These are phyloP conservation scores for Nannoperca australis DNA, from an alignment of 2,797 vertebrate species.

Conservation along the genomic window DNA sequence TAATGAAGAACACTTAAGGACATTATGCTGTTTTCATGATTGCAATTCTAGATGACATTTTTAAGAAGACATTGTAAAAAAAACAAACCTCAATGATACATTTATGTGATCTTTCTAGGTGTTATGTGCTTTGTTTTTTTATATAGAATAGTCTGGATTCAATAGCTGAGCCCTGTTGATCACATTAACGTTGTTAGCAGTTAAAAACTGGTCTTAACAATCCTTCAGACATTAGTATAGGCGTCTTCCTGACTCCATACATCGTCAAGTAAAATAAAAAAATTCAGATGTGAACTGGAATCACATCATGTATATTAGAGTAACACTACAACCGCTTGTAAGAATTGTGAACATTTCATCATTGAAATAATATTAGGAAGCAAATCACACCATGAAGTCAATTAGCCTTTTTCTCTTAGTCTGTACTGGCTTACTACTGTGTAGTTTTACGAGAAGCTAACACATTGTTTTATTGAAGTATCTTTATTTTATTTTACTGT, in stretches of 20 bases:
- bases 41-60: conserved; percentile 68
- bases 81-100: conserved; percentile 61
- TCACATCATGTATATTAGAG: conserved; percentile 70
- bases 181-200: conserved; percentile 62
- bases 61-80: conserved; percentile 82
- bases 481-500: conserved; percentile 87
- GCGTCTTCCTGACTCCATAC: conserved; percentile 34
- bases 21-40: conserved; percentile 68
- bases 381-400: conserved; percentile 70
- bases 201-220: conserved; percentile 43
- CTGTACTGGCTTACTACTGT: conserved; percentile 88
- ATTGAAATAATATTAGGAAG: conserved; percentile 72
- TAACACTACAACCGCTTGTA: conserved; percentile 67
- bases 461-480: conserved; percentile 81
- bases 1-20: conserved; percentile 65
- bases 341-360: conserved; percentile 72
- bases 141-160: conserved; percentile 69
- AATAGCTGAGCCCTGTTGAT: conserved; percentile 72
- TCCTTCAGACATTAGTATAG: conserved; percentile 36
- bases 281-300: conserved; percentile 67
- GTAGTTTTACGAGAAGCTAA: conserved; percentile 84
- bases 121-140: conserved; percentile 74
- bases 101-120: conserved; percentile 78
- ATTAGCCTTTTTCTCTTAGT: conserved; percentile 79
- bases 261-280: conserved; percentile 46